Evolutionary conservation across 2,888 invertebrate species (phyloP).

Genomic region (Morpho helenor): DNA sequence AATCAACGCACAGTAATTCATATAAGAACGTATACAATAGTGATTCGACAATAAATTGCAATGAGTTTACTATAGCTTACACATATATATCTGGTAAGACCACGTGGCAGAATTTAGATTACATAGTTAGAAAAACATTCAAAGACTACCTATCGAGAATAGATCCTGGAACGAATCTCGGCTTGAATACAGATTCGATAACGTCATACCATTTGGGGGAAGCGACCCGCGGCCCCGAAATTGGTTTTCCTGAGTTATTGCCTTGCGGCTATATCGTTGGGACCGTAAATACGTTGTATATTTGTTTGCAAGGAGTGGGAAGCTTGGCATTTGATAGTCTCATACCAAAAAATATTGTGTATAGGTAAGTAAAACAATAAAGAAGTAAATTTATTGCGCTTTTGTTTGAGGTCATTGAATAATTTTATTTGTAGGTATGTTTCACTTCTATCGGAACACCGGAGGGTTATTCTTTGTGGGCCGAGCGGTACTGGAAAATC

Average conservation of each 20-base stretch:
- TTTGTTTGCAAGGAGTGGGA: constrained; percentile 92
- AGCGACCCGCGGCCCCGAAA: constrained; percentile 88
- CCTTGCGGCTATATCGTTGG: constrained; percentile 97
- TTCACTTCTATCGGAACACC: constrained; percentile 93
- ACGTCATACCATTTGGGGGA: constrained; percentile 97
- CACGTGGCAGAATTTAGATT: constrained; percentile 96
- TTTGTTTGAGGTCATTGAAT: neutral
- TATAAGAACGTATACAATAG: constrained; percentile 73
- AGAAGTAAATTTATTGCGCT: neutral
- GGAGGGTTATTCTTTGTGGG: constrained; percentile 96
- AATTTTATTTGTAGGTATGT: constrained; percentile 78
- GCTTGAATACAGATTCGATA: constrained; percentile 91
- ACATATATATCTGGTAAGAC: constrained; percentile 95
- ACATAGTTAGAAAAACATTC: constrained; percentile 93
- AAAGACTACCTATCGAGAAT: constrained; percentile 96
- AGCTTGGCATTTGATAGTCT: constrained; percentile 96
- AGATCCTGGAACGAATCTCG: constrained; percentile 94
- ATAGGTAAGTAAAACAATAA: constrained; percentile 79
- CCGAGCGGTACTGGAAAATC: constrained; percentile 98
- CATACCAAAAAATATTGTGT: constrained; percentile 97
- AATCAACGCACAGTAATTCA: constrained; percentile 73
- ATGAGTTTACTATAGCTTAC: constrained; percentile 91
- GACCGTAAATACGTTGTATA: constrained; percentile 90
- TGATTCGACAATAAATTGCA: constrained; percentile 79
- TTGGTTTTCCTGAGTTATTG: constrained; percentile 91